phyloP scores from a whole-genome alignment of 2,888 invertebrate genomes.

The Celastrina argiolus region DNA sequence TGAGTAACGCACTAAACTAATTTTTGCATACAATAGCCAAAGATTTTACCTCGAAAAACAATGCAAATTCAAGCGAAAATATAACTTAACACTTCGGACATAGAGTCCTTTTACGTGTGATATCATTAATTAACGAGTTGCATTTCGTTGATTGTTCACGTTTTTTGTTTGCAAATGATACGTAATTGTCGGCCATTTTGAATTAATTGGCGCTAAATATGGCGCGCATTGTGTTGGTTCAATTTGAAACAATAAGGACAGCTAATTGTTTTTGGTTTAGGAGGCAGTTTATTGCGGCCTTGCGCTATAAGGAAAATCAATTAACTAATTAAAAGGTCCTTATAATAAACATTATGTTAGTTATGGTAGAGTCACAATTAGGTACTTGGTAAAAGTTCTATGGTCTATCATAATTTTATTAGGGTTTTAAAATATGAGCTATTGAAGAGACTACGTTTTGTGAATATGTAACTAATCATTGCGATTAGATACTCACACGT shows the following conservation, averaged over 20 bases:
- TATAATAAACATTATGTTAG: neutral
- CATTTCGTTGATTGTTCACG: constrained; percentile 24
- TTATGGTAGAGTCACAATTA: no score
- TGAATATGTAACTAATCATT: no score
- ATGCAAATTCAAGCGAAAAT: neutral
- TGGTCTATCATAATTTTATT: no score
- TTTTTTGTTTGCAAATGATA: constrained; percentile 41
- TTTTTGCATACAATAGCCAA: constrained; percentile 23
- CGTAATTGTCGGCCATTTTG: constrained; percentile 66
- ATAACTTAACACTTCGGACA: neutral
- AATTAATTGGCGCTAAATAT: constrained; percentile 47
- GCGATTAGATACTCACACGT: no score
- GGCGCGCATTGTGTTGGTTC: constrained; percentile 45
- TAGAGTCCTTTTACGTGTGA: neutral
- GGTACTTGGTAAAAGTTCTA: no score
- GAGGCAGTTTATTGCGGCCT: constrained; percentile 29
- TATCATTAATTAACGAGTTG: neutral
- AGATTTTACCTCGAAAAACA: constrained; percentile 3
- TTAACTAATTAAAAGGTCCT: neutral
- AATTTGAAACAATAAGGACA: constrained; percentile 52
- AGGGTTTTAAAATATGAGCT: no score
- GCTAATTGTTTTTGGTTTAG: constrained; percentile 50
- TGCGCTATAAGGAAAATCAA: constrained; percentile 1
- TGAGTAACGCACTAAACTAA: constrained; percentile 32
- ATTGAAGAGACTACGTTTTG: no score